Evolutionary conservation across 2,113 vertebrate genomes (phyloP).

Genomic region (Alosa alosa): DNA sequence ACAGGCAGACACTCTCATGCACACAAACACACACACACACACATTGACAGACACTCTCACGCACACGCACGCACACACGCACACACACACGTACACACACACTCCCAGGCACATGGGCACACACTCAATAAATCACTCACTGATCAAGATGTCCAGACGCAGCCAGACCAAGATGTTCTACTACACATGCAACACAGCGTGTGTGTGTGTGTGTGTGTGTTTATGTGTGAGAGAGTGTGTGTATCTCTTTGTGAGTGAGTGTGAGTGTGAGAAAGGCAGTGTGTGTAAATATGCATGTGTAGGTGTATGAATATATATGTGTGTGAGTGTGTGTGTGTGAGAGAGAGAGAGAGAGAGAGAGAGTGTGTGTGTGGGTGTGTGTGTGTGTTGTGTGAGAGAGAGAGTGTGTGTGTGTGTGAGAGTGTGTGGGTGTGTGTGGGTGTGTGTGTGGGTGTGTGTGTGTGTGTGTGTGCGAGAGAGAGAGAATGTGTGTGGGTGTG

Average conservation of each 20-base stretch:
- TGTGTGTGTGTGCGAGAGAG: too few species aligned
- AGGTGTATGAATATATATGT: too few species aligned
- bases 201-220: neutral
- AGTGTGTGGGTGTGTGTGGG: too few species aligned
- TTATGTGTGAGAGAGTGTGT: too few species aligned
- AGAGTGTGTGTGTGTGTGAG: too few species aligned
- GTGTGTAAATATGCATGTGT: neutral
- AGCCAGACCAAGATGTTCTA: slow-evolving; percentile 12
- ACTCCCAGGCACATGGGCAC: neutral
- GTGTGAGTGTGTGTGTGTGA: too few species aligned
- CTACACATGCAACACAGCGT: neutral
- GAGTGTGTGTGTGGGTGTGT: too few species aligned
- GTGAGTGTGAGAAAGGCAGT: neutral
- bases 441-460: too few species aligned
- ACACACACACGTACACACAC: neutral
- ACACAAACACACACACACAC: neutral
- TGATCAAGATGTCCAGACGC: slow-evolving; percentile 7
- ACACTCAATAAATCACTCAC: slow-evolving; percentile 13
- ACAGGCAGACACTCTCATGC: neutral
- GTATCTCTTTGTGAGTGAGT: neutral
- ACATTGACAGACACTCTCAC: too few species aligned
- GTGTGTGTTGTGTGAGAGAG: too few species aligned
- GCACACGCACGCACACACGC: neutral
- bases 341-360: too few species aligned
- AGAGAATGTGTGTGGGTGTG: neutral